Conservation (phyloP, 2,888 invertebrate genomes). For the Drosophila prostipennis region DNA sequence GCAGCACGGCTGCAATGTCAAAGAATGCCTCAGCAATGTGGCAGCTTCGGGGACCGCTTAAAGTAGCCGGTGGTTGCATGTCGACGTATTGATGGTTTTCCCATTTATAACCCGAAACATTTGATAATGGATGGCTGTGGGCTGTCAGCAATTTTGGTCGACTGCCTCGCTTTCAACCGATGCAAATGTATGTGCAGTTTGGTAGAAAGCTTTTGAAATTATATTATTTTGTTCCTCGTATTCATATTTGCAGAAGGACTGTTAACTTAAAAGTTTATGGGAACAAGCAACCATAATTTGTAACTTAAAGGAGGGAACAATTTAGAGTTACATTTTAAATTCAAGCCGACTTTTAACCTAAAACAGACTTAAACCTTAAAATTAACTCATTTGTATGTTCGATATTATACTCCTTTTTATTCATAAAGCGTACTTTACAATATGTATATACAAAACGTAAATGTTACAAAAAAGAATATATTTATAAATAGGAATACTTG, state of each 20-base stretch:
- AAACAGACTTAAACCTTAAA: too few relatives aligned
- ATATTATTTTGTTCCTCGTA: background rate
- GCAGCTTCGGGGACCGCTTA: constrained; percentile 43
- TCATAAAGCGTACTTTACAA: background rate
- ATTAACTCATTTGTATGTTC: too few relatives aligned
- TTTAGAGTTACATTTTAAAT: too few relatives aligned
- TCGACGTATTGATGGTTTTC: constrained; percentile 23
- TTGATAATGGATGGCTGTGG: constrained; percentile 29
- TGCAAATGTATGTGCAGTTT: background rate
- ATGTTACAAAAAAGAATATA: background rate
- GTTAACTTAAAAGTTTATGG: background rate
- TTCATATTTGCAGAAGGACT: background rate
- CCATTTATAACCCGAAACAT: constrained; percentile 12
- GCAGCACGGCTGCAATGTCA: constrained; percentile 9
- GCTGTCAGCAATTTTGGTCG: constrained; percentile 15
- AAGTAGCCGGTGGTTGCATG: constrained; percentile 28
- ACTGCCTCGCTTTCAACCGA: background rate
- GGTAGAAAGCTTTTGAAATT: background rate
- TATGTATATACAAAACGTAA: constrained; percentile 12
- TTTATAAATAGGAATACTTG: constrained; percentile 22
- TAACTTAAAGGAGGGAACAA: too few relatives aligned
- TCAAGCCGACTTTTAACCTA: too few relatives aligned
- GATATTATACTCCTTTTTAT: constrained; percentile 4
- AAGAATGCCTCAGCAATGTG: constrained; percentile 20
- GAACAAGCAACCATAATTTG: too few relatives aligned